Conservation (phyloP, 2,888 invertebrate genomes). For the Phanerotoma sp. region DNA sequence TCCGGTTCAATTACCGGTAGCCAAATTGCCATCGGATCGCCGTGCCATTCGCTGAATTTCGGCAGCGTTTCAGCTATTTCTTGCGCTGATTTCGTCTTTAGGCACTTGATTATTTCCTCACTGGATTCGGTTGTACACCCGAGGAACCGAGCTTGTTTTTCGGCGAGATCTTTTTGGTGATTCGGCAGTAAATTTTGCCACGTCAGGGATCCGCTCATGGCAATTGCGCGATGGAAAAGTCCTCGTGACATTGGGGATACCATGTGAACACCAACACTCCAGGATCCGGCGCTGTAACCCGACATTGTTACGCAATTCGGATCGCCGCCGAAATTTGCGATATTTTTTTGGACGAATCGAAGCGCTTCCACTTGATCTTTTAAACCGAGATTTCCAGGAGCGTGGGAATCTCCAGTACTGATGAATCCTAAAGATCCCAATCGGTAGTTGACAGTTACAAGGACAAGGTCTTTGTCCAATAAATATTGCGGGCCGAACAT, state of each 20-base stretch:
- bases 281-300: constrained; percentile 61
- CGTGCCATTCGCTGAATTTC: constrained; percentile 55
- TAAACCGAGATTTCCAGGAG: constrained; percentile 69
- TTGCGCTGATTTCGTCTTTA: constrained; percentile 58
- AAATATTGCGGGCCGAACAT: constrained; percentile 47
- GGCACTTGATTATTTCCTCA: constrained; percentile 62
- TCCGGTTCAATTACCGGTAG: constrained; percentile 67
- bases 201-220: constrained; percentile 67
- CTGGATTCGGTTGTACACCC: constrained; percentile 62
- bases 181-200: constrained; percentile 61
- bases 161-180: constrained; percentile 63
- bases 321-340: constrained; percentile 68
- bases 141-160: constrained; percentile 64
- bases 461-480: constrained; percentile 47
- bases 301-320: constrained; percentile 64
- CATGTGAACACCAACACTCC: constrained; percentile 55
- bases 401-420: constrained; percentile 65
- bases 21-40: constrained; percentile 62
- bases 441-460: constrained; percentile 51
- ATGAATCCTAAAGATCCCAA: constrained; percentile 59
- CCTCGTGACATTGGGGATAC: constrained; percentile 67
- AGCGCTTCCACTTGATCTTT: constrained; percentile 71
- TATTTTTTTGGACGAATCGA: constrained; percentile 67
- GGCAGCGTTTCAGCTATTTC: constrained; percentile 32
- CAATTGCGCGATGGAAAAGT: constrained; percentile 69